phyloP scores from a whole-genome alignment of 2,888 invertebrate species.

The Cantharis rufa region DNA sequence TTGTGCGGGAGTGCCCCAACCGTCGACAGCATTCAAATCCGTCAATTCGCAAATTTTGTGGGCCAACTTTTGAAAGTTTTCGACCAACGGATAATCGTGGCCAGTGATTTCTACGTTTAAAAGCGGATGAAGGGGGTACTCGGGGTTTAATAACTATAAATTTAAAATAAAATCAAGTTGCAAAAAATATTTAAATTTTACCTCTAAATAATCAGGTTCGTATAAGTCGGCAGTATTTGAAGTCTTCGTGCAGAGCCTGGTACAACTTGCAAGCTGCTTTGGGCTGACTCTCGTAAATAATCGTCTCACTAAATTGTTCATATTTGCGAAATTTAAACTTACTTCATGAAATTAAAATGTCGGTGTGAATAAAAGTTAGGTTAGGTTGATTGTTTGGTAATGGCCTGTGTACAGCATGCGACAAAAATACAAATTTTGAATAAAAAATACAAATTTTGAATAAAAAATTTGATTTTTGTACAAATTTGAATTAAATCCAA shows the following conservation, averaged over 20 bases:
- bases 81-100: slow-evolving; percentile 80
- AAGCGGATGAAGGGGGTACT: slow-evolving; percentile 68
- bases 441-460: no score
- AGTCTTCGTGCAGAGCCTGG: neutral
- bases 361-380: neutral
- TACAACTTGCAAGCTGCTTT: neutral
- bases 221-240: slow-evolving; percentile 53
- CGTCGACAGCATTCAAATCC: slow-evolving; percentile 76
- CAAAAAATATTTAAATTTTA: slow-evolving; percentile 49
- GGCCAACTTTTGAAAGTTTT: slow-evolving; percentile 78
- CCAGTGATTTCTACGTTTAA: slow-evolving; percentile 81
- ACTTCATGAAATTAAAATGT: neutral
- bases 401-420: neutral
- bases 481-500: no score
- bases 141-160: slow-evolving; percentile 67
- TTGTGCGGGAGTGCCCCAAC: slow-evolving; percentile 80
- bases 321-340: neutral
- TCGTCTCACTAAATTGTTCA: neutral
- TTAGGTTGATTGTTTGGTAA: neutral
- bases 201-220: slow-evolving; percentile 77
- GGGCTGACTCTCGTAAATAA: neutral
- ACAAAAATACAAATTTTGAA: neutral
- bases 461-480: no score
- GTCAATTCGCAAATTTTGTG: slow-evolving; percentile 73
- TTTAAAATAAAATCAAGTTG: neutral